Base-by-base conservation (phyloP, 2,797 vertebrate genomes). In the Lagorchestes hirsutus region DNA sequence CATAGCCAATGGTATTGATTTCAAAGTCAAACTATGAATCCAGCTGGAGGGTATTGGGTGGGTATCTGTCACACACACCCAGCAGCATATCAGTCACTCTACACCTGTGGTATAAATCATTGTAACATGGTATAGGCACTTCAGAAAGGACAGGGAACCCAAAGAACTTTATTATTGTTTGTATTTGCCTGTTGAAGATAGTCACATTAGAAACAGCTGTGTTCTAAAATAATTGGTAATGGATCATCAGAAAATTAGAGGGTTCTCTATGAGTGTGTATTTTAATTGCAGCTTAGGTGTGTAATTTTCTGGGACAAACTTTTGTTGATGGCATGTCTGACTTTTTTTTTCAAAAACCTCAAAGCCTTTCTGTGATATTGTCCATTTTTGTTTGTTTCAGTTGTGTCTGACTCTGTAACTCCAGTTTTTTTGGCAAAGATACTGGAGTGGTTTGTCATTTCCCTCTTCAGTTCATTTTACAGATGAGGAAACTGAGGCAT, bases 101-200 rank as follows among this genome's bases (percentile, higher is more conserved):
- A 24, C 46, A 74, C 34, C 27, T 12, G 22, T 5, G 9, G 9
- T 18, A 24, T 82, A 54, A 95, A 82, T 90, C 46, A 29, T 11
- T 91, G 46, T 91, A 59, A 24, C 10, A 54, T 5, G 27, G 16
- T 22, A 0, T 50, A 92, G 31, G 12, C 3, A 10, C 95, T 96
- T 96, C 29, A 92, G 16, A 24, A 31, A 5, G 54, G 62, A 87
- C 28, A 34, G 34, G 22, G 82, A 92, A 57, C 8, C 29, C 40
- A 58, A 95, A 93, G 94, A 11, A 54, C 55, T 92, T 87, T 87
- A 87, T 87, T 87, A 55, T 28, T 96, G 55, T 91, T 97, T 95
- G 95, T 50, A 28, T 95, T 93, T 54, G 55, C 18, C 54, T 94
- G 31, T 2, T 93, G 1, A 59, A 46, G 54, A 95, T 87, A 87